Evolutionary conservation across 2,113 vertebrate species (phyloP), one percentile per base, ranked within the genome.

Genomic region (Pteruthius melanotis): DNA sequence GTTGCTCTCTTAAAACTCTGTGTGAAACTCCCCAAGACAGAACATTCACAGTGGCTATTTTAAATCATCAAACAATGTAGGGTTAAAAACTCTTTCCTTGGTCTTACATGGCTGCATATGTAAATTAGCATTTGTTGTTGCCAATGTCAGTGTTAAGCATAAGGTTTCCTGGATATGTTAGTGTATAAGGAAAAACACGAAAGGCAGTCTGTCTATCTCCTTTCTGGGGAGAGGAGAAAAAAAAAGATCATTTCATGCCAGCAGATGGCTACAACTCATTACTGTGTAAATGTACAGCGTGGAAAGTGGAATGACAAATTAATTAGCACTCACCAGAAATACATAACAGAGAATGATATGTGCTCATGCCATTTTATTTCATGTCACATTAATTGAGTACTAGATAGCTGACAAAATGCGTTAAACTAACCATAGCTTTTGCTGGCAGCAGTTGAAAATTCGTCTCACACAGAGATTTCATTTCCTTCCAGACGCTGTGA

Each of bases 241-340:
- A 40, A 71, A 80, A 64, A 76, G 52, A 95, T 57, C 47, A 90
- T 95, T 96, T 91, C 80, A 72, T 86, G 93, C 89, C 84, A 89
- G 96, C 97, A 98, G 97, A 97, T 97, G 97, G 96, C 92, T 97
- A 87, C 81, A 87, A 64, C 96, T 97, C 96, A 97, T 98, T 96
- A 95, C 86, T 86, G 95, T 71, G 75, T 83, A 94, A 85, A 89
- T 65, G 72, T 70, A 92, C 86, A 97, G 91, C 79, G 90, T 44
- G 83, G 81, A 90, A 95, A 87, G 92, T 61, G 50, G 89, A 97
- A 97, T 49, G 74, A 81, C 95, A 96, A 96, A 97, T 97, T 97
- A 96, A 98, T 98, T 96, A 98, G 95, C 92, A 94, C 96, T 97
- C 61, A 35, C 69, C 72, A 93, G 91, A 90, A 96, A 95, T 88